Evolutionary conservation across 1,140 invertebrate species (phyloP), one percentile per base, ranked within the genome.

Genomic region (Drosophila kurseongensis): DNA sequence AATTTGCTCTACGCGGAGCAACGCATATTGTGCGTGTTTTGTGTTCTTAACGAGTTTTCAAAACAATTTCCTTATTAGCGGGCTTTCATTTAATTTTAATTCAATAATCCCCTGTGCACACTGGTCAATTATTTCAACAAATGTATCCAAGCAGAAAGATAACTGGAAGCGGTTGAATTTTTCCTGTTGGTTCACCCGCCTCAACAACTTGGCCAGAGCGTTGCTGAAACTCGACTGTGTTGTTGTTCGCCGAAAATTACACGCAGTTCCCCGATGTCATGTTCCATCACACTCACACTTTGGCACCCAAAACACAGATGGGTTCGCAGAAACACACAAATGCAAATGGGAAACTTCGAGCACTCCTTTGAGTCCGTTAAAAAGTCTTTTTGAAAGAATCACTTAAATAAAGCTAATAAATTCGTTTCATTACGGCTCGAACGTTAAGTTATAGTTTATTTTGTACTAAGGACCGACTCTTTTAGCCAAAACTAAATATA

Each of bases 221-320:
- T 78, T 75, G 84, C 84, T 90, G 47, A 74, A 89, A 84, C 85
- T 89, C 84, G 85, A 89, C 84, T 89, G 85, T 78, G 75, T 83
- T 83, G 60, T 77, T 80, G 65, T 69, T 89, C 71, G 47, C 79
- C 83, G 62, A 86, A 86, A 88, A 62, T 73, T 83, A 79, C 75
- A 88, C 62, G 62, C 83, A 83, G 79, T 76, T 83, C 55, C 66
- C 55, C 52, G 68, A 73, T 80, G 55, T 76, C 48, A 38, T 48
- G 18, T 61, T 54, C 57, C 36, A 75, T 51, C 42, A 58, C 50
- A 67, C 66, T 38, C 45, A 62, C 57, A 60, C 62, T 27, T 13
- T 18, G 27, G 44, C 27, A 14, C n/a, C 12, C 14, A 55, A 36
- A 27, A 66, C 47, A 35, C 42, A 48, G 36, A 59, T 42, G 45